Evolutionary conservation across 2,888 invertebrate genomes (phyloP).

Genomic region (Lepidocyrtoides sp.): DNA sequence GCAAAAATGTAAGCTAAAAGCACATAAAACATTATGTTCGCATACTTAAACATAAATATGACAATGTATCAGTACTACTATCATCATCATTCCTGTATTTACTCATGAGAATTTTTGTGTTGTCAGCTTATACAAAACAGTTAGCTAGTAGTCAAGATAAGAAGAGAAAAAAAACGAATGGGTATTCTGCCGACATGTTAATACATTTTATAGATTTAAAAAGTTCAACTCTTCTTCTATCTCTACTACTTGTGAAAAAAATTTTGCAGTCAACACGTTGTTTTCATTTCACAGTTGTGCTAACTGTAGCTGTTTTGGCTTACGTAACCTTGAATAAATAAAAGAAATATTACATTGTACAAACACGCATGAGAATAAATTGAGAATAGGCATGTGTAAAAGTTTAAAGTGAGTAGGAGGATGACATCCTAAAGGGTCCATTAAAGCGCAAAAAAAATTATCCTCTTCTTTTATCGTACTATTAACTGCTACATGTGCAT

Average conservation of each 20-base stretch:
- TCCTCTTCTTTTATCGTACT: constrained; percentile 47
- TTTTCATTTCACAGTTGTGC: constrained; percentile 19
- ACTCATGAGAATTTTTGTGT: constrained; percentile 39
- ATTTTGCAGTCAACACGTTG: neutral
- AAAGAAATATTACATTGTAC: constrained; percentile 12
- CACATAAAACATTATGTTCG: neutral
- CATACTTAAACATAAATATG: neutral
- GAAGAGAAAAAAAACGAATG: neutral
- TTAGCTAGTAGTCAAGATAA: constrained; percentile 22
- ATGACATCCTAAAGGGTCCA: constrained; percentile 57
- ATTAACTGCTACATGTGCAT: neutral
- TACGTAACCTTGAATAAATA: constrained; percentile 72
- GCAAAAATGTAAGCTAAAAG: too few relatives aligned
- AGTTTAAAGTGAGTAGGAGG: constrained; percentile 50
- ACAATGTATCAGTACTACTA: constrained; percentile 20
- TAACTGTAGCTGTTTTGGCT: constrained; percentile 52
- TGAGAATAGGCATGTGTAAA: too few relatives aligned
- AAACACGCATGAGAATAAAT: neutral
- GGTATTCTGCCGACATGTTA: neutral
- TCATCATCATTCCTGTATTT: neutral
- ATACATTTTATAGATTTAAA: neutral
- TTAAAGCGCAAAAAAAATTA: constrained; percentile 24
- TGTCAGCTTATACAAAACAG: constrained; percentile 20
- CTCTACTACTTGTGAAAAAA: constrained; percentile 15
- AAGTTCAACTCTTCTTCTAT: neutral